These are phyloP conservation scores for Chelon labrosus DNA, from an alignment of 2,797 vertebrate genomes.

Conservation along the genomic window DNA sequence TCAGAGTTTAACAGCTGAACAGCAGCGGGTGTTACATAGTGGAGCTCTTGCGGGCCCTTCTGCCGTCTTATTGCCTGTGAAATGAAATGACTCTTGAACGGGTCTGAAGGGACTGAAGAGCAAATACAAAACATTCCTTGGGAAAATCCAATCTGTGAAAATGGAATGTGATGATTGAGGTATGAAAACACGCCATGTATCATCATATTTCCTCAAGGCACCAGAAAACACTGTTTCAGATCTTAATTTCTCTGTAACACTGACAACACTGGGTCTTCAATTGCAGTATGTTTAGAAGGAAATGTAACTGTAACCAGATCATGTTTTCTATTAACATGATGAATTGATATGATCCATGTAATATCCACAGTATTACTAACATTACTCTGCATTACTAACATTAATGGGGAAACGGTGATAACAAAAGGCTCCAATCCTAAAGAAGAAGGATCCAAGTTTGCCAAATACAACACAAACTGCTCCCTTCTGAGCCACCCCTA, in stretches of 20 bases:
- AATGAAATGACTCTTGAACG: slow-evolving; percentile 2
- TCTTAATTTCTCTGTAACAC: background rate
- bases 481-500: background rate
- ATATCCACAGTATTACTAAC: background rate
- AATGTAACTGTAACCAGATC: background rate
- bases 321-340: no score
- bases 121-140: background rate
- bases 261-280: background rate
- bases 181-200: background rate
- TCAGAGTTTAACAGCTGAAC: background rate
- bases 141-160: slow-evolving; percentile 6
- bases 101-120: background rate
- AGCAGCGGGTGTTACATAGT: background rate
- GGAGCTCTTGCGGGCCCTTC: background rate
- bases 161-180: background rate
- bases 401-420: background rate
- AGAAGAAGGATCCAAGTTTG: background rate
- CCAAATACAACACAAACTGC: slow-evolving; percentile 18
- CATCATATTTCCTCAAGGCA: background rate
- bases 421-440: slow-evolving; percentile 7
- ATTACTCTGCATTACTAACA: background rate
- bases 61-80: background rate
- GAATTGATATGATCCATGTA: background rate
- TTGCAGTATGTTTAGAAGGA: background rate
- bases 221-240: background rate